These are phyloP conservation scores for Ptilonorhynchus violaceus DNA, from an alignment of 2,113 vertebrate species.

Conservation along the genomic window DNA sequence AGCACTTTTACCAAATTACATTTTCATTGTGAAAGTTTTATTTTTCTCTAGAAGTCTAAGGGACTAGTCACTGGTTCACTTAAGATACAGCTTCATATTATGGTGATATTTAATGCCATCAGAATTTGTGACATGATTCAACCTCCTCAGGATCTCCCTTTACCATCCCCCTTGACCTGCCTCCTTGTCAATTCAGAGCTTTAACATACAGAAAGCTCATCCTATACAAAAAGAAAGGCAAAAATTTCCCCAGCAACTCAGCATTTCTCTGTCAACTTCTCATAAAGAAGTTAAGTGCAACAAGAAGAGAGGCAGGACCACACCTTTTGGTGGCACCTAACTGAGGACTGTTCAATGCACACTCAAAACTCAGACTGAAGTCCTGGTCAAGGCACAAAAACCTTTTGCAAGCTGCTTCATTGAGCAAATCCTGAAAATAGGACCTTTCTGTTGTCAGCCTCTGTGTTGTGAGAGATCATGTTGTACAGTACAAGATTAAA, in stretches of 20 bases:
- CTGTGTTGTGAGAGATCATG: background rate
- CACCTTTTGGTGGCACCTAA: background rate
- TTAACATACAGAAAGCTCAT: background rate
- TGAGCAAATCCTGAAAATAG: background rate
- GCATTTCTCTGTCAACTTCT: background rate
- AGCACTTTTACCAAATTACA: background rate
- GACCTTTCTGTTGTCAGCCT: background rate
- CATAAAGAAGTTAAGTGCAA: background rate
- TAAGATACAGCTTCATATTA: background rate
- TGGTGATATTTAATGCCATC: background rate
- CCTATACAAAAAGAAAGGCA: background rate
- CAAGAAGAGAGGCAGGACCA: background rate
- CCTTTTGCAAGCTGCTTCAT: background rate
- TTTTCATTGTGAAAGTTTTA: background rate
- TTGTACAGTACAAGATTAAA: background rate
- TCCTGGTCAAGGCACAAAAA: background rate
- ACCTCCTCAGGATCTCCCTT: background rate
- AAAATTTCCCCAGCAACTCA: background rate
- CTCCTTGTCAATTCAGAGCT: background rate
- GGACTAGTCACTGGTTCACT: background rate
- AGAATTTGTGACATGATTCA: rapidly evolving
- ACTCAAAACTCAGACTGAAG: background rate
- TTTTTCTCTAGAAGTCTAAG: background rate
- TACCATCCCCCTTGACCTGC: background rate
- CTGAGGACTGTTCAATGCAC: background rate